Base-by-base conservation (phyloP, 2,113 vertebrate species). In the Antennarius striatus region DNA sequence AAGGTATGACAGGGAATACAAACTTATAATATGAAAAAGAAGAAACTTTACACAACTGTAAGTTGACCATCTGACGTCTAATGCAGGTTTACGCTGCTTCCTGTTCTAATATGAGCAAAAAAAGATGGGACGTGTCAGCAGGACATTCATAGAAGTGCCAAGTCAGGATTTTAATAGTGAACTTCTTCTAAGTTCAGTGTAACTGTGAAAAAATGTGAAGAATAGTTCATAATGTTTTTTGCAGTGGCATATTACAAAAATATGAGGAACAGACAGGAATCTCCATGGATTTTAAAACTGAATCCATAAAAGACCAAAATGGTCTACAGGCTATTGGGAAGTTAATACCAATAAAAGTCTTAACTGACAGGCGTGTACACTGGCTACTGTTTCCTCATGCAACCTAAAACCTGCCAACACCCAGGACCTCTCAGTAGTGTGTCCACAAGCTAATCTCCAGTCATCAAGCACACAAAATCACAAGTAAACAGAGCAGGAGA, bases 301-400 rank as follows among this genome's bases (percentile, higher is more conserved):
- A 22, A 22, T 22, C 22, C 22, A 22, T 22, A 22, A 22, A 22
- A 22, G 1, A 22, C 22, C 22, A 22, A 22, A 22, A 22, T 22
- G 22, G 22, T 22, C 22, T 1, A 32, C 28, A 42, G 12, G 53
- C 28, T 53, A 2, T 56, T 40, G 2, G 47, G 57, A 57, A 73
- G 62, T 15, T 22, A 22, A 22, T 22, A 22, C 22, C 22, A 22
- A 22, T 22, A 22, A 22, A 22, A 22, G 22, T 22, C 22, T 77
- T 63, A 10, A 62, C 12, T 42, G 9, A 70, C 36, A 36, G 39
- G 13, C 53, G 70, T 63, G 69, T 51, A 51, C 43, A 47, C 22
- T 36, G 52, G 68, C 82, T 78, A 59, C 80, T 80, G 80, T 76
- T 82, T 58, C 15, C 49, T 48, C 75, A 71, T 64, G 22, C 22